phyloP scores from a whole-genome alignment of 2,888 invertebrate genomes.

The Cheilosia scutellata region DNA sequence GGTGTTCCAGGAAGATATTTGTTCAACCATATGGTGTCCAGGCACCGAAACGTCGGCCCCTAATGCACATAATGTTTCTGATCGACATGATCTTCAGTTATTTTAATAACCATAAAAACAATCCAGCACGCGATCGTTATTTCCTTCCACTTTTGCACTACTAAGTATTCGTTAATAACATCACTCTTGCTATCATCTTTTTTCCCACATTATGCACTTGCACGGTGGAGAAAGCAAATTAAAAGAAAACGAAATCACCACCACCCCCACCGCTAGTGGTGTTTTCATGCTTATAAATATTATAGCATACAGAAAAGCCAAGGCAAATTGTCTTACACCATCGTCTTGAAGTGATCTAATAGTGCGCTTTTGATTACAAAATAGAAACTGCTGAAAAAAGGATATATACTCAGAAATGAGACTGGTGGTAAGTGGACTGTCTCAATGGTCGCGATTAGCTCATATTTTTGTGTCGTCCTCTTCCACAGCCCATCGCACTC shows the following conservation, averaged over 20 bases:
- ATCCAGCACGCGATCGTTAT: conserved; percentile 62
- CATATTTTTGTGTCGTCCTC: conserved; percentile 1
- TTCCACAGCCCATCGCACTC: conserved; percentile 50
- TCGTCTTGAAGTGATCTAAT: conserved; percentile 33
- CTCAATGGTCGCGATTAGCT: background rate
- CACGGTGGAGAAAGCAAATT: conserved; percentile 54
- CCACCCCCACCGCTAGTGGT: conserved; percentile 23
- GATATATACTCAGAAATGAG: conserved; percentile 60
- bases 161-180: conserved; percentile 20
- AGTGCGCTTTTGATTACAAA: background rate
- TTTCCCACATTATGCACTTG: conserved; percentile 10
- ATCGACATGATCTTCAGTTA: conserved; percentile 48
- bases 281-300: conserved; percentile 69
- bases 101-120: conserved; percentile 52
- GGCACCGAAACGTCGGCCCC: conserved; percentile 59
- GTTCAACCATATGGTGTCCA: conserved; percentile 68
- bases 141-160: conserved; percentile 36
- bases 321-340: conserved; percentile 48
- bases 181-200: conserved; percentile 61
- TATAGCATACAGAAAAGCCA: conserved; percentile 36
- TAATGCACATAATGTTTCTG: conserved; percentile 35
- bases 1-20: conserved; percentile 59
- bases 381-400: conserved; percentile 20
- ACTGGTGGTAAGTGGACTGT: conserved; percentile 55
- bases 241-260: conserved; percentile 42